These are phyloP conservation scores for Eurosta solidaginis DNA, from an alignment of 1,140 invertebrate genomes.

Conservation along the genomic window DNA sequence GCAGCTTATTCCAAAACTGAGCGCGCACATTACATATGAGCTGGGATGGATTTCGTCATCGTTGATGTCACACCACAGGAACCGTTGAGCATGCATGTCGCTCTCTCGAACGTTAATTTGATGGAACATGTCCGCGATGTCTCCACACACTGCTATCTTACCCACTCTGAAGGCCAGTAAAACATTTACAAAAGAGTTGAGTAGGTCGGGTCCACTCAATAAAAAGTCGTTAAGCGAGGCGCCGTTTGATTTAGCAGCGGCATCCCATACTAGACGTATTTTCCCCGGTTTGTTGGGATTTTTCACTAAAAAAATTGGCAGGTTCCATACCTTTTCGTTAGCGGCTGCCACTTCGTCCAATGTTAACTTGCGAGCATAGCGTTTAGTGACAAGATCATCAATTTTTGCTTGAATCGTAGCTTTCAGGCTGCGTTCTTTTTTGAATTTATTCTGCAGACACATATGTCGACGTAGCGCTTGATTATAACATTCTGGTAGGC, in stretches of 20 bases:
- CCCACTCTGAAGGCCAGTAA: neutral
- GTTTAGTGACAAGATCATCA: neutral
- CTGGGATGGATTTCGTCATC: neutral
- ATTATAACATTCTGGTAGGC: neutral
- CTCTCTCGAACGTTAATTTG: neutral
- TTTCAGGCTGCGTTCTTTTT: neutral
- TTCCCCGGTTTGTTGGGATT: neutral
- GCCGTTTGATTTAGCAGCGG: neutral
- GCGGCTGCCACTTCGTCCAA: neutral
- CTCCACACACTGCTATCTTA: neutral
- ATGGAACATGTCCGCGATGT: constrained; percentile 17
- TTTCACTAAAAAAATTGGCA: neutral
- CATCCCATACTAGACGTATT: constrained; percentile 3
- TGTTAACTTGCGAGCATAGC: neutral
- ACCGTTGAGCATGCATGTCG: constrained; percentile 20
- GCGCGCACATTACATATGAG: neutral
- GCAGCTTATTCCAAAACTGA: constrained; percentile 13
- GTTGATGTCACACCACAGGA: constrained; percentile 10
- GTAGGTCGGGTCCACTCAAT: neutral
- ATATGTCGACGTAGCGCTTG: neutral
- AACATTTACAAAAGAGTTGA: neutral
- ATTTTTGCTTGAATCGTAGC: neutral
- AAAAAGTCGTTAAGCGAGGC: neutral
- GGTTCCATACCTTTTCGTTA: neutral
- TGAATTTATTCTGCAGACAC: neutral